phyloP scores from a whole-genome alignment of 2,888 invertebrate species.

The Candidula unifasciata region DNA sequence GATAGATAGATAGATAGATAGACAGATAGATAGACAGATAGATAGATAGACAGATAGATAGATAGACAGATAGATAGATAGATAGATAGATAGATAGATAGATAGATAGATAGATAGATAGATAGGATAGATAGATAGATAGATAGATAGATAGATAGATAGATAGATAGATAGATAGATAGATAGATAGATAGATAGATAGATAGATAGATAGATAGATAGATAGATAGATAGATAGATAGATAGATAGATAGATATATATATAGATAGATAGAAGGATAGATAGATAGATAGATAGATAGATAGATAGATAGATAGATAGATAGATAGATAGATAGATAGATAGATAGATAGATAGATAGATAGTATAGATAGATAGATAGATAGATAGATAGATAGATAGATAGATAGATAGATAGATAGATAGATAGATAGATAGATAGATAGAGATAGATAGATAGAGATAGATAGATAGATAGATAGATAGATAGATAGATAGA shows the following conservation, averaged over 20 bases:
- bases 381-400: slow-evolving; percentile 21
- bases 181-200: neutral
- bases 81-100: slow-evolving; percentile 14
- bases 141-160: neutral
- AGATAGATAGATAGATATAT: no score
- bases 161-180: neutral
- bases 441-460: no score
- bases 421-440: slow-evolving; percentile 21
- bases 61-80: no score
- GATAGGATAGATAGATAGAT: neutral
- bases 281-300: no score
- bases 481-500: slow-evolving; percentile 15
- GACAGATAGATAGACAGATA: no score
- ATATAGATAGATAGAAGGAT: no score
- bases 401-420: slow-evolving; percentile 21
- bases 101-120: slow-evolving; percentile 2
- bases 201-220: neutral
- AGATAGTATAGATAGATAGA: no score
- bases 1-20: no score
- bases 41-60: no score
- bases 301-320: slow-evolving; percentile 17
- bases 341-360: slow-evolving; percentile 21
- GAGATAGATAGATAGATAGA: slow-evolving; percentile 21
- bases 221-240: neutral
- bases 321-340: slow-evolving; percentile 21